These are phyloP conservation scores for Pyrgus malvae DNA, from an alignment of 2,888 invertebrate species.

Conservation along the genomic window DNA sequence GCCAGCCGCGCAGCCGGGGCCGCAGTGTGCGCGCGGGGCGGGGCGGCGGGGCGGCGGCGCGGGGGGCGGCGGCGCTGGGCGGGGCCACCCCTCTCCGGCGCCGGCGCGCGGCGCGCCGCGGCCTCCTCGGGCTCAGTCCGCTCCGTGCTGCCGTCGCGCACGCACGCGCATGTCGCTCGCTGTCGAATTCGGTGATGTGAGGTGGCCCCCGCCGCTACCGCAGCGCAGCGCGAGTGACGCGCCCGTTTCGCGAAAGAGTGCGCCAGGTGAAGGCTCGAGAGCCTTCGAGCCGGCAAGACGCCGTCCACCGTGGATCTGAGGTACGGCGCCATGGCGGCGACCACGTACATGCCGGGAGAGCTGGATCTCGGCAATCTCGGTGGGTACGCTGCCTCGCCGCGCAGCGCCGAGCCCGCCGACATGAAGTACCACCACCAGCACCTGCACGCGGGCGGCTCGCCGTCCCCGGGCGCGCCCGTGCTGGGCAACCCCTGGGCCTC, in stretches of 20 bases:
- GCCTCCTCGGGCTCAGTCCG: slow-evolving; percentile 65
- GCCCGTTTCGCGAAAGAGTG: slow-evolving; percentile 71
- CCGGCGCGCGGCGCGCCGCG: slow-evolving; percentile 67
- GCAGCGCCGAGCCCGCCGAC: slow-evolving; percentile 94
- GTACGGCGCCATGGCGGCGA: slow-evolving; percentile 96
- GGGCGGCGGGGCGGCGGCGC: slow-evolving; percentile 38
- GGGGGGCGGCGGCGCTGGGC: slow-evolving; percentile 58
- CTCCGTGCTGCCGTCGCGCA: slow-evolving; percentile 80
- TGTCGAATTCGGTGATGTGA: slow-evolving; percentile 73
- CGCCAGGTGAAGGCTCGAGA: slow-evolving; percentile 79
- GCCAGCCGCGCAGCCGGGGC: slow-evolving; percentile 52
- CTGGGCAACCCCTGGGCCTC: slow-evolving; percentile 91
- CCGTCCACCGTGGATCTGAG: slow-evolving; percentile 83
- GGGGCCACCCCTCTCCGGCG: slow-evolving; percentile 59
- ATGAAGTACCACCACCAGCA: slow-evolving; percentile 97
- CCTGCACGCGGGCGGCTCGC: slow-evolving; percentile 87
- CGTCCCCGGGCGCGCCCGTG: slow-evolving; percentile 80
- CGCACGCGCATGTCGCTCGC: slow-evolving; percentile 84
- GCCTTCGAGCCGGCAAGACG: slow-evolving; percentile 84
- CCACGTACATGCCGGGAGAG: slow-evolving; percentile 96
- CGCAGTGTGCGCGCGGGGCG: slow-evolving; percentile 65
- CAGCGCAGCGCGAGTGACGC: slow-evolving; percentile 73
- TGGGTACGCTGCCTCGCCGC: slow-evolving; percentile 92
- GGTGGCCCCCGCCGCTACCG: slow-evolving; percentile 79
- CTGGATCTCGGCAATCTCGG: slow-evolving; percentile 91